Evolutionary conservation across 1,140 invertebrate genomes (phyloP).

Genomic region (Panagrolaimus sp.): DNA sequence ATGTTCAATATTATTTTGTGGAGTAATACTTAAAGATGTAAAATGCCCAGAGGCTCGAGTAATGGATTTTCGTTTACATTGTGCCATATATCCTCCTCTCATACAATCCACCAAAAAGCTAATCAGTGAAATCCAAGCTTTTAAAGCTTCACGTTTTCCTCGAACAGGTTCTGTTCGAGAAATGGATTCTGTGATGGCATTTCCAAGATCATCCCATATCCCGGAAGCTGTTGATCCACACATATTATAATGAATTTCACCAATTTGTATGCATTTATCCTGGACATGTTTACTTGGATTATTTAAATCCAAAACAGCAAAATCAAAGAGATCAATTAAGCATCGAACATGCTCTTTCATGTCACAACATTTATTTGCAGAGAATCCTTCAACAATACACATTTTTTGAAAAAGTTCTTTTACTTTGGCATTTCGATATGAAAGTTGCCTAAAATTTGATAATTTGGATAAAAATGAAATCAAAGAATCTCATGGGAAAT

Average conservation of each 20-base stretch:
- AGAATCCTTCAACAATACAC: conserved; percentile 40
- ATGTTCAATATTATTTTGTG: too few species aligned
- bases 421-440: conserved; percentile 28
- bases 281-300: conserved; percentile 30
- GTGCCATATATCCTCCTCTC: conserved; percentile 37
- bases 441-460: conserved; percentile 36
- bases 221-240: conserved; percentile 27
- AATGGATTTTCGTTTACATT: conserved; percentile 40
- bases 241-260: conserved; percentile 40
- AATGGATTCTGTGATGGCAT: conserved; percentile 37
- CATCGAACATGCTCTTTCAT: conserved; percentile 38
- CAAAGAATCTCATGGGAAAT: conserved; percentile 10
- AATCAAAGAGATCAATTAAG: conserved; percentile 42
- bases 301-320: conserved; percentile 42
- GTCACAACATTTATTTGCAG: conserved; percentile 40
- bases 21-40: too few species aligned
- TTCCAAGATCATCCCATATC: conserved; percentile 45
- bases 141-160: conserved; percentile 47
- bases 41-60: conserved; percentile 6
- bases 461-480: conserved; percentile 6
- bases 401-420: conserved; percentile 47
- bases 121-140: conserved; percentile 39
- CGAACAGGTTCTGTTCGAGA: conserved; percentile 42
- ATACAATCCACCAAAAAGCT: conserved; percentile 48
- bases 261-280: conserved; percentile 36